A percentile compares a stretch with the other conserved stretches of the same genome.
phyloP scores from a whole-genome alignment of 1,140 invertebrate genomes.

The Thaumatotibia leucotreta region DNA sequence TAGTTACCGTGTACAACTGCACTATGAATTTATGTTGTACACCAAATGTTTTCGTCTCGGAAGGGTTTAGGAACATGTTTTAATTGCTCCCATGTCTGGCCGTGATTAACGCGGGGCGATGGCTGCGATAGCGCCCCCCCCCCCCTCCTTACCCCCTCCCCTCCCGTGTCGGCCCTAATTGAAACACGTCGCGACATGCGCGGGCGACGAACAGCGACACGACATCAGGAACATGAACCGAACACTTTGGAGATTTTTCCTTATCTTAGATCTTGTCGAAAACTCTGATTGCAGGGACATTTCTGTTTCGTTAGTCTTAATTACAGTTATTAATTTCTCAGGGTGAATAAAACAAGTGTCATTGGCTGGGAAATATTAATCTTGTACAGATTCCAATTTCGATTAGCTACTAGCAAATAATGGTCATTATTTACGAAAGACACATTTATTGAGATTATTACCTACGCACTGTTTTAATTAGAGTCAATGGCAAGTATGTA shows the following conservation, averaged over 20 bases:
- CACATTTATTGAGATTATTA: too few species aligned
- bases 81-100: conserved; percentile 12
- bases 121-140: conserved; percentile 2
- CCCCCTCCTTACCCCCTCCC: background rate
- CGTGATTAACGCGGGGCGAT: conserved; percentile 12
- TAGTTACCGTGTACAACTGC: too few species aligned
- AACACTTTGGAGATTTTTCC: background rate
- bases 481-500: too few species aligned
- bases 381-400: background rate
- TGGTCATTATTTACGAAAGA: background rate
- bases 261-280: background rate
- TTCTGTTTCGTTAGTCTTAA: background rate
- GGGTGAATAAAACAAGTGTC: background rate
- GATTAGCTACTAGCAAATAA: background rate
- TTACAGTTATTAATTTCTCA: background rate
- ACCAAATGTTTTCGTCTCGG: too few species aligned
- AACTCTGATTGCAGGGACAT: background rate
- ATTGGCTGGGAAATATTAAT: background rate
- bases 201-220: background rate
- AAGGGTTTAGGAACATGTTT: too few species aligned
- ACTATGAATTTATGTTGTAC: background rate
- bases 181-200: conserved; percentile 23
- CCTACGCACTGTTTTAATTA: background rate
- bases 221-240: background rate
- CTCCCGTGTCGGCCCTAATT: conserved; percentile 18